Evolutionary conservation across 2,888 invertebrate genomes (phyloP), one percentile per base, ranked within the genome.

Genomic region (Melanostoma scalare): DNA sequence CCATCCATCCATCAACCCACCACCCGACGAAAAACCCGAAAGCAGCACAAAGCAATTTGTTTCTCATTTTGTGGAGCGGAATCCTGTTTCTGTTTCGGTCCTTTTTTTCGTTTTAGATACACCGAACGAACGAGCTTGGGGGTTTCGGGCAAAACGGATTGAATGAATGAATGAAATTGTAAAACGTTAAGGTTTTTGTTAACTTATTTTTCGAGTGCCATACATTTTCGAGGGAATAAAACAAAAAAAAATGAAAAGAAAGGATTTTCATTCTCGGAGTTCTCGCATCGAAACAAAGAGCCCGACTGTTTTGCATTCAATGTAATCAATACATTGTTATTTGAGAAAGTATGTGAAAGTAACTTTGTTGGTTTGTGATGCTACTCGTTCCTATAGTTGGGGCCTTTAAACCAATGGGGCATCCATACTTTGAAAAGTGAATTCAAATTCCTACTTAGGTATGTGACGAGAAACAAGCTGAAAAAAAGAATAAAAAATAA

Each of bases 21-120:
- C 40, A 56, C 9, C 58, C n/a, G 46, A 60, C 40, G 38, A 33
- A 61, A 9, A 30, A 50, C 63, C 31, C 50, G 30, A 50, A 50
- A 40, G 61, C 33, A 67, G 72, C 61, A 68, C 61, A 73, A 68
- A 74, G 67, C 82, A 78, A 84, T 84, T 79, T 84, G 71, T 67
- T 71, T 71, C 74, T 50, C 79, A 75, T 78, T 84, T 79, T 84
- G 56, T 56, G 58, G 56, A 79, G 44, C 55, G 50, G 52, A 75
- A 78, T 79, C 71, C 60, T 31, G 33, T 50, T 69, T 69, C 52
- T 55, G 40, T 60, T 65, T 56, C 53, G 38, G 33, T 58, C n/a
- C 52, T 61, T 48, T 50, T 55, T 56, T 60, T 71, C 10, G 30
- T 58, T 40, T 53, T 58, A 10, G 48, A 48, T 73, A 40, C 46